phyloP scores from a whole-genome alignment of 2,797 vertebrate genomes.

The Eulemur albifrons region DNA sequence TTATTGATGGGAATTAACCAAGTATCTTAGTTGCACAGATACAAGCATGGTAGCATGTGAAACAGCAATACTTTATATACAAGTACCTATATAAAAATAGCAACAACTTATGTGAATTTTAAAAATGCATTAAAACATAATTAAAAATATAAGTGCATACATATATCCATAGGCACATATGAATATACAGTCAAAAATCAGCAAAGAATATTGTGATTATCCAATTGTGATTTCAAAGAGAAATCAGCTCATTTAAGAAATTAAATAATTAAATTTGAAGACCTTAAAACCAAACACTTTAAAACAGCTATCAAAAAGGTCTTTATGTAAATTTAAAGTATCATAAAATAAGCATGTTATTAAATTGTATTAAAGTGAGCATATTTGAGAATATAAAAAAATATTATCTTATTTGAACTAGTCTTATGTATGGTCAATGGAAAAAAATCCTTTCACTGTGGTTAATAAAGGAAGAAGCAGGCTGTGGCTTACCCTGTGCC shows the following conservation, averaged over 20 bases:
- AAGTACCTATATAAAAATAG: not conserved
- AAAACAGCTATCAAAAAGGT: not conserved
- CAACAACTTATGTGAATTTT: not conserved
- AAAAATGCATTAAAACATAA: not conserved
- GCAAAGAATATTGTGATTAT: not conserved
- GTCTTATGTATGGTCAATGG: not conserved
- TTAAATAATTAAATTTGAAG: not conserved
- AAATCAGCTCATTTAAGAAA: not conserved
- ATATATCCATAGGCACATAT: rapidly evolving
- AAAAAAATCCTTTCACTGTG: not conserved
- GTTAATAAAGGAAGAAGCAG: not conserved
- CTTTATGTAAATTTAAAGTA: not conserved
- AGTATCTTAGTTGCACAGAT: not conserved
- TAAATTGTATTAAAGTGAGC: not conserved
- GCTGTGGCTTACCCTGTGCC: not conserved
- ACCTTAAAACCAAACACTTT: not conserved
- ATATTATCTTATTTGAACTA: not conserved
- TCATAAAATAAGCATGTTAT: not conserved
- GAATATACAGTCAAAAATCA: not conserved
- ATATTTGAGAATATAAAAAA: not conserved
- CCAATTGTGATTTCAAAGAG: not conserved
- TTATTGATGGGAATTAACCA: not conserved
- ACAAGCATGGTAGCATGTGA: not conserved
- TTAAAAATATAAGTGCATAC: not conserved
- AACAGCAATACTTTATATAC: not conserved